Conservation (phyloP, 2,113 vertebrate genomes). For the Leuciscus idus region DNA sequence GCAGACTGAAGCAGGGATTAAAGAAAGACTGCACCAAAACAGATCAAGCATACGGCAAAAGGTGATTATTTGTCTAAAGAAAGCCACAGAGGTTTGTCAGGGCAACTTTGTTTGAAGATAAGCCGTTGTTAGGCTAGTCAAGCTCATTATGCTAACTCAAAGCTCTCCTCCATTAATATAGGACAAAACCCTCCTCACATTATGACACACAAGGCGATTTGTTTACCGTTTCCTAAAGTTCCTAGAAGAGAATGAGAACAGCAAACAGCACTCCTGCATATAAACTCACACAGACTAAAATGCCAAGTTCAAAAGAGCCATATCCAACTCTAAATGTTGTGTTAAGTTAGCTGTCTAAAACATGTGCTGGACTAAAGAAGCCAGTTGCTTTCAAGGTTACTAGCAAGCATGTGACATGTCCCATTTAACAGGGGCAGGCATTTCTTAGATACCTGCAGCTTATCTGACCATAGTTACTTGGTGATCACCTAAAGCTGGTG, state of each 20-base stretch:
- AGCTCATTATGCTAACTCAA: conserved; percentile 30
- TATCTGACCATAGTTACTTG: conserved; percentile 63
- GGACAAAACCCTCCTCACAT: neutral
- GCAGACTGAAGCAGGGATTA: conserved; percentile 59
- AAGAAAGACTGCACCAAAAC: conserved; percentile 69
- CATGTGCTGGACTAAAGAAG: neutral
- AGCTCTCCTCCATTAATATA: neutral
- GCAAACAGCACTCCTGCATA: neutral
- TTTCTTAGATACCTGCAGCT: conserved; percentile 32
- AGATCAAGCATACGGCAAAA: conserved; percentile 69
- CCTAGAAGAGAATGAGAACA: neutral
- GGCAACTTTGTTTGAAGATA: conserved; percentile 61
- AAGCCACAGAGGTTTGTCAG: conserved; percentile 72
- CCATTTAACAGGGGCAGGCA: neutral
- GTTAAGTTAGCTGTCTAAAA: neutral
- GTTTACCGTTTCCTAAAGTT: neutral
- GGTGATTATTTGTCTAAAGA: conserved; percentile 80
- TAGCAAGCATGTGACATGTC: conserved; percentile 2
- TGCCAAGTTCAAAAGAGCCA: conserved; percentile 59
- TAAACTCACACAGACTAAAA: conserved; percentile 64
- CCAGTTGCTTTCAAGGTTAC: conserved; percentile 8
- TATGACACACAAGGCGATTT: neutral
- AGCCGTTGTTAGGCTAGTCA: conserved; percentile 54
- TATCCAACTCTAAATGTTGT: neutral
- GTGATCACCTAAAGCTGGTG: conserved; percentile 64